Evolutionary conservation across 1,140 invertebrate species (phyloP), one percentile per base, ranked within the genome.

Genomic region (Aphelenchoides besseyi): DNA sequence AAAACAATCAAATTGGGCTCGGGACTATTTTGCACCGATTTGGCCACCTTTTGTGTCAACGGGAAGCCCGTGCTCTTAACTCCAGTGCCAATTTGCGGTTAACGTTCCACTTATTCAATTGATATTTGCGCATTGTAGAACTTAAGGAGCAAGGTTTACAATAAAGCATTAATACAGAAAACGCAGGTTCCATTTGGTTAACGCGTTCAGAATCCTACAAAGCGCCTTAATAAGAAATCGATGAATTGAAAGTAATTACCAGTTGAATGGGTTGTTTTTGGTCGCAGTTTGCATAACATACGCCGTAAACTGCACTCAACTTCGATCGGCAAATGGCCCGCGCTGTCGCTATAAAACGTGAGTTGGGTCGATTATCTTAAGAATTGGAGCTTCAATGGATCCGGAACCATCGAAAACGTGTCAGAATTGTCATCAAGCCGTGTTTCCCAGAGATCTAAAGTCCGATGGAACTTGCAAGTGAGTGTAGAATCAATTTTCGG

Each of bases 401-500:
- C 55, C 55, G 18, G 5, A 8, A 28, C 5, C 55, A 8, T 5
- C 55, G 18, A 59, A 59, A 23, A 5, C 5, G 18, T 59, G 55
- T 23, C 5, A 18, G 5, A 5, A 33, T 8, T 59, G 55, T 23
- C 26, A 59, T 5, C 55, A 59, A 33, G 5, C 5, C 5, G 55
- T 59, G 5, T 59, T 8, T 33, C 55, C 55, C 5, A 5, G 55
- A 5, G 55, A 59, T 8, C 5, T 59, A 8, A 28, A 23, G 18
- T 28, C 55, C 5, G 55, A 59, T 33, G 55, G 55, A 5, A 59
- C 55, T 5, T 59, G 55, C 55, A 59, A 59, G 55, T 59, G 23
- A 59, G 55, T 48, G 41, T 48, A 16, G 12, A 23, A n/a, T n/a
- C n/a, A n/a, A n/a, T n/a, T n/a, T n/a, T n/a, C n/a, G n/a, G n/a